Percentiles rank a stretch among this genome's conserved stretches.
Conservation (phyloP, 2,888 invertebrate genomes). For the Drosophila differens region DNA sequence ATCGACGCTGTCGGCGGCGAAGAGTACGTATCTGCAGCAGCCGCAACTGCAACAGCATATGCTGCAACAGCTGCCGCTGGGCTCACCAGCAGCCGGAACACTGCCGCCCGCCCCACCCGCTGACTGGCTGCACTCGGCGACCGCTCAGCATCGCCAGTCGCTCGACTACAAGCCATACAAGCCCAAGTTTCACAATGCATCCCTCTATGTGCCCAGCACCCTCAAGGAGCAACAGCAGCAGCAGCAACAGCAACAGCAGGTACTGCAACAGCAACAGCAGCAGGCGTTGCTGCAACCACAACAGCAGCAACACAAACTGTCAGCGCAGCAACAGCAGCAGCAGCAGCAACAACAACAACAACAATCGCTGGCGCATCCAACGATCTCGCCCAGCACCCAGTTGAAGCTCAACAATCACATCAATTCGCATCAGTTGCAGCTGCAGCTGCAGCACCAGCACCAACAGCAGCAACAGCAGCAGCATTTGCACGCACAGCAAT, state of each 20-base stretch:
- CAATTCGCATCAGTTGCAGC: conserved; percentile 80
- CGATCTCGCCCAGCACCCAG: conserved; percentile 83
- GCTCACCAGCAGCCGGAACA: conserved; percentile 82
- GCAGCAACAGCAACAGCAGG: conserved; percentile 49
- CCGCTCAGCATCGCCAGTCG: conserved; percentile 82
- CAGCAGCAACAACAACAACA: conserved; percentile 48
- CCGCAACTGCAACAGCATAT: conserved; percentile 66
- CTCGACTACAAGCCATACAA: conserved; percentile 88
- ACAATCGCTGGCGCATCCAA: conserved; percentile 66
- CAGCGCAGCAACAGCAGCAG: conserved; percentile 43
- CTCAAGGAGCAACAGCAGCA: conserved; percentile 57
- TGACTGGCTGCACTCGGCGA: conserved; percentile 55
- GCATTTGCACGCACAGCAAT: conserved; percentile 71
- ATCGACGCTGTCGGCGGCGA: conserved; percentile 75
- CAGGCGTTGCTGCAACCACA: conserved; percentile 35
- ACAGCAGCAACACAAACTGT: conserved; percentile 57
- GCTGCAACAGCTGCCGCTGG: conserved; percentile 79
- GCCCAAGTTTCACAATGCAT: conserved; percentile 91
- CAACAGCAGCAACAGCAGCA: conserved; percentile 63
- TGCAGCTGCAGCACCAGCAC: conserved; percentile 75
- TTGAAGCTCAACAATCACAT: conserved; percentile 83
- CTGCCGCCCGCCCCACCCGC: conserved; percentile 72
- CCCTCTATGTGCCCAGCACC: conserved; percentile 85
- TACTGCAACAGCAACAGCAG: conserved; percentile 36
- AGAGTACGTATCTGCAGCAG: conserved; percentile 74